These are phyloP conservation scores for Mamestra configurata DNA, from an alignment of 1,140 invertebrate species.

Conservation along the genomic window DNA sequence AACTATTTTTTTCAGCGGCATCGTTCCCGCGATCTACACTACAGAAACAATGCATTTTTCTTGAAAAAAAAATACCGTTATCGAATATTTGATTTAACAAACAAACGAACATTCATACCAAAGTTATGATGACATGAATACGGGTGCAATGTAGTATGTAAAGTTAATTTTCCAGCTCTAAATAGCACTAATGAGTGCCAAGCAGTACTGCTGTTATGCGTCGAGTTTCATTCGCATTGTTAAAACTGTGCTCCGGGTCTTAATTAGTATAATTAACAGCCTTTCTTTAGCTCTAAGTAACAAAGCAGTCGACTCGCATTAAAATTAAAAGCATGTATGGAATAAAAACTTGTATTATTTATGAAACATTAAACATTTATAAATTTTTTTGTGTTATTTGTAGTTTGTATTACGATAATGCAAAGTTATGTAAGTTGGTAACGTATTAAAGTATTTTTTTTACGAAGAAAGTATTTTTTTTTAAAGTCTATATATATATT, in stretches of 20 bases:
- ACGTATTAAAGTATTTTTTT: not conserved
- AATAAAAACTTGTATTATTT: not conserved
- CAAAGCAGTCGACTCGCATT: not conserved
- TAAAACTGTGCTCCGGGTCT: not conserved
- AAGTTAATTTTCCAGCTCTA: not conserved
- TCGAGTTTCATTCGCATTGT: not conserved
- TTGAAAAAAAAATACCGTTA: too few relatives aligned
- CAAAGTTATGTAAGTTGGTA: not conserved
- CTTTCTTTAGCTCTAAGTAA: not conserved
- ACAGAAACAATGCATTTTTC: too few relatives aligned
- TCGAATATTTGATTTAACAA: too few relatives aligned
- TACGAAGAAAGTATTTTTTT: not conserved
- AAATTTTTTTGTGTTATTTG: not conserved
- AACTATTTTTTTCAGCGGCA: too few relatives aligned
- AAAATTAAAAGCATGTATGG: not conserved
- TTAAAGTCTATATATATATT: too few relatives aligned
- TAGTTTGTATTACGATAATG: not conserved
- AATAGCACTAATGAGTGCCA: not conserved
- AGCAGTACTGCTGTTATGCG: too few relatives aligned
- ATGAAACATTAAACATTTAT: not conserved
- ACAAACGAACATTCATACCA: too few relatives aligned
- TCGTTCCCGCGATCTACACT: too few relatives aligned
- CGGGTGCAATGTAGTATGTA: not conserved
- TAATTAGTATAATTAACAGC: constrained; percentile 21
- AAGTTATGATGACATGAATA: too few relatives aligned